Percentiles rank a stretch among this genome's conserved stretches.
Conservation (phyloP, 1,140 invertebrate species). For the Meloidogyne hapla region DNA sequence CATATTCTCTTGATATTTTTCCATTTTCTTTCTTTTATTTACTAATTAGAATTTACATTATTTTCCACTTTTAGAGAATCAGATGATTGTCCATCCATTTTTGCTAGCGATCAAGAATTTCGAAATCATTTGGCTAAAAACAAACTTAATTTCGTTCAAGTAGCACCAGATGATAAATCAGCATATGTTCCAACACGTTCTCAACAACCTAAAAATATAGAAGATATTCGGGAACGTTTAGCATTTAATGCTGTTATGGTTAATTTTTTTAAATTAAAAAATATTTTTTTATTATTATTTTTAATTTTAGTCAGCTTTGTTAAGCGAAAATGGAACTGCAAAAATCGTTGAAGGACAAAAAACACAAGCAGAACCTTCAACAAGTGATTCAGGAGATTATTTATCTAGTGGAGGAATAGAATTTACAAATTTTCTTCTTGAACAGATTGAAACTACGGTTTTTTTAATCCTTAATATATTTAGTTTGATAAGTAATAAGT, state of each 20-base stretch:
- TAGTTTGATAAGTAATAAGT: too few relatives aligned
- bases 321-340: not conserved
- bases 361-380: not conserved
- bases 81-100: constrained; percentile 13
- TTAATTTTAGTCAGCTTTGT: constrained; percentile 1
- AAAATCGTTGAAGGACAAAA: not conserved
- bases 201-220: not conserved
- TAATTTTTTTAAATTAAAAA: not conserved
- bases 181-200: not conserved
- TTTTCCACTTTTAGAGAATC: constrained; percentile 15
- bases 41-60: too few relatives aligned
- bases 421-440: constrained; percentile 3
- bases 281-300: too few relatives aligned
- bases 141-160: not conserved
- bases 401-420: not conserved
- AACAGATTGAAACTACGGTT: not conserved
- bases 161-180: not conserved
- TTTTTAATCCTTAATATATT: not conserved
- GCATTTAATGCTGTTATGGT: constrained; percentile 5
- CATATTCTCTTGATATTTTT: too few relatives aligned
- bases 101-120: constrained; percentile 20
- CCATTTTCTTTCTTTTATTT: too few relatives aligned
- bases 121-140: constrained; percentile 11
- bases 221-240: not conserved
- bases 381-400: not conserved